Evolutionary conservation across 2,797 vertebrate genomes (phyloP).

Genomic region (Sylvia borin): DNA sequence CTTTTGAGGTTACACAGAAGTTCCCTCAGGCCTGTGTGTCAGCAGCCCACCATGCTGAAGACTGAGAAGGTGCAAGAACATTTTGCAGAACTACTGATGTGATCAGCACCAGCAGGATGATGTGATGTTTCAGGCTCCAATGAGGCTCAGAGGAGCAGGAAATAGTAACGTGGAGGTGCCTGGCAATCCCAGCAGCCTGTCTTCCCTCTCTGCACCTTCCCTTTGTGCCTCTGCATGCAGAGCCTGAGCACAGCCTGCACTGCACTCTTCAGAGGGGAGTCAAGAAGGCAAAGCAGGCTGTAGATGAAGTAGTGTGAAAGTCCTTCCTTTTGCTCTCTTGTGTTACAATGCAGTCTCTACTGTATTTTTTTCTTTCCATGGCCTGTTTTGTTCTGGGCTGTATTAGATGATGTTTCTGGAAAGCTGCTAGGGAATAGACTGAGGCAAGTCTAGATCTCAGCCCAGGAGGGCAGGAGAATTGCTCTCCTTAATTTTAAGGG

Average conservation of each 20-base stretch:
- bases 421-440: not conserved
- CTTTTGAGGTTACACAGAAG: not conserved
- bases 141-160: not conserved
- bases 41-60: slow-evolving; percentile 2
- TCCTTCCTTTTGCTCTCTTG: not conserved
- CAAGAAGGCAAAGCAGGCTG: not conserved
- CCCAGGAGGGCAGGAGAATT: not conserved
- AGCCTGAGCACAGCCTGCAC: accelerated
- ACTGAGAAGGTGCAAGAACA: slow-evolving; percentile 6
- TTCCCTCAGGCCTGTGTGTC: not conserved
- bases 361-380: not conserved
- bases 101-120: not conserved
- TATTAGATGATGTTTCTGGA: not conserved
- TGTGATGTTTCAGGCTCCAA: not conserved
- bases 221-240: not conserved
- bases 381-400: not conserved
- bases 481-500: not conserved
- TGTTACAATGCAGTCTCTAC: not conserved
- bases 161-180: not conserved
- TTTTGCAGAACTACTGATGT: not conserved
- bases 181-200: not conserved
- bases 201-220: not conserved
- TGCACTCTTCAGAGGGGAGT: not conserved
- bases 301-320: not conserved
- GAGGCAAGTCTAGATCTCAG: not conserved